Evolutionary conservation across 2,797 vertebrate genomes (phyloP).

Genomic region (Paramormyrops hopkinsi): DNA sequence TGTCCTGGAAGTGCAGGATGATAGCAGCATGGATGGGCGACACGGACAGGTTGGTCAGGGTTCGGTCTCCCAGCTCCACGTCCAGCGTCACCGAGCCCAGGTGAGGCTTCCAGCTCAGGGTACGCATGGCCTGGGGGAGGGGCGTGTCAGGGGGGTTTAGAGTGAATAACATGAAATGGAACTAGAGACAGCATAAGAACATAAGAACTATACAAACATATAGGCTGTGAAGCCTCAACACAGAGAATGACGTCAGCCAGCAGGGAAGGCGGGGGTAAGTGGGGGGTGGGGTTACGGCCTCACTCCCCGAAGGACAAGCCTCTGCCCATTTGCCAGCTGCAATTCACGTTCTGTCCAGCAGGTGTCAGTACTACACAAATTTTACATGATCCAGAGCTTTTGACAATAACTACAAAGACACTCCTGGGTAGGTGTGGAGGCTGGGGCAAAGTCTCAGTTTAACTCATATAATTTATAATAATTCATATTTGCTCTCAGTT

Average conservation of each 20-base stretch:
- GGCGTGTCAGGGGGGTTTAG: not conserved
- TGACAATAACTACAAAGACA: not conserved
- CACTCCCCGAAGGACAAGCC: not conserved
- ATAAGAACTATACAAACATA: too few species aligned
- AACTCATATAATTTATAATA: not conserved
- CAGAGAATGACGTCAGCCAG: not conserved
- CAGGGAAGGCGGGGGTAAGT: not conserved
- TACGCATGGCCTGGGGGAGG: constrained; percentile 83
- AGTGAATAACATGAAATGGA: not conserved
- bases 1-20: constrained; percentile 90
- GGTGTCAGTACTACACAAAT: not conserved
- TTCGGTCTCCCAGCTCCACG: constrained; percentile 87
- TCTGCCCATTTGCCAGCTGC: not conserved
- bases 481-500: not conserved
- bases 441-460: not conserved
- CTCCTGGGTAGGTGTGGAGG: not conserved
- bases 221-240: not conserved
- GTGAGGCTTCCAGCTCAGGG: constrained; percentile 94
- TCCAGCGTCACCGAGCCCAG: constrained; percentile 89
- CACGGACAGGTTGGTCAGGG: constrained; percentile 75
- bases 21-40: constrained; percentile 88
- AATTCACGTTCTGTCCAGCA: not conserved
- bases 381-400: not conserved
- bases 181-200: not conserved
- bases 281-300: not conserved